A percentile compares a stretch with the other conserved stretches of the same genome.
Evolutionary conservation across 2,888 invertebrate species (phyloP).

Genomic region (Pandemis heparana): DNA sequence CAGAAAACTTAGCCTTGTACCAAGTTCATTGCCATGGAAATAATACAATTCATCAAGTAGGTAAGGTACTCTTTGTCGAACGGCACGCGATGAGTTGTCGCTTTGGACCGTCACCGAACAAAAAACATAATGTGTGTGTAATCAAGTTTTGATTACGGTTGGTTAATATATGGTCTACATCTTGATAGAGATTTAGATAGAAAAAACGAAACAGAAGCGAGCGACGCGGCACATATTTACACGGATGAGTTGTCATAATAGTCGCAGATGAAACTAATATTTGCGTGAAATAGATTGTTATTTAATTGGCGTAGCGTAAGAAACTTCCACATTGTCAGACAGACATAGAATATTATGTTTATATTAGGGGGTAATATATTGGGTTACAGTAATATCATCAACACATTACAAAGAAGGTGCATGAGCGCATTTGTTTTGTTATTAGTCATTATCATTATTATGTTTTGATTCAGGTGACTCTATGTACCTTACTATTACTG

Average conservation of each 20-base stretch:
- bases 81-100: slow-evolving; percentile 35
- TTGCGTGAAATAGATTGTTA: no score
- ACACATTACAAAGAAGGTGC: slow-evolving; percentile 4
- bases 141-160: slow-evolving; percentile 37
- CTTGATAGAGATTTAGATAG: slow-evolving; percentile 8
- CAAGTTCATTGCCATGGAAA: slow-evolving; percentile 53
- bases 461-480: background rate
- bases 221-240: background rate
- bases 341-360: no score
- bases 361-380: background rate
- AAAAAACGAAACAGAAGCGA: slow-evolving; percentile 1
- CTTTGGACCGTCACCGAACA: slow-evolving; percentile 18
- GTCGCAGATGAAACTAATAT: no score
- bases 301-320: no score
- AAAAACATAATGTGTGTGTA: slow-evolving; percentile 38
- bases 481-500: background rate
- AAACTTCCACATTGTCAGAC: no score
- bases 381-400: background rate
- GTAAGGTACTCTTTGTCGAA: slow-evolving; percentile 7
- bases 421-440: background rate
- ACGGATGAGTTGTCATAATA: background rate
- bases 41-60: slow-evolving; percentile 44
- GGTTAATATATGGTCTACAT: slow-evolving; percentile 11
- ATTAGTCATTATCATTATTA: slow-evolving; percentile 6
- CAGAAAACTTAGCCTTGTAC: slow-evolving; percentile 41